These are phyloP conservation scores for Formicarius rufipectus DNA, from an alignment of 2,113 vertebrate genomes.

Conservation along the genomic window DNA sequence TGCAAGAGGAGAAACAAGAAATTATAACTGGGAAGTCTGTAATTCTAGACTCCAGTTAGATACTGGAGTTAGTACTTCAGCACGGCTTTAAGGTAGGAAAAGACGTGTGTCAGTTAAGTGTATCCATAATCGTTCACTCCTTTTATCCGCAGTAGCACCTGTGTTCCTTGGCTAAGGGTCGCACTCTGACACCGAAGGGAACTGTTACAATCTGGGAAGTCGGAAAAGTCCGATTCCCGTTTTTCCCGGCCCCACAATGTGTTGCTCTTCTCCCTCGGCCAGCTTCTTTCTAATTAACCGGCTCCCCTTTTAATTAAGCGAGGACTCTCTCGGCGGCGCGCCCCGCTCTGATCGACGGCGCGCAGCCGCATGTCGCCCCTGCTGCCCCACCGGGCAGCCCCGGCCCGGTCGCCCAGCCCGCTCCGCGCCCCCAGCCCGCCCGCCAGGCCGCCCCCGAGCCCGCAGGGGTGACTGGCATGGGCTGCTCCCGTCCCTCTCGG, in stretches of 20 bases:
- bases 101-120: background rate
- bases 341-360: background rate
- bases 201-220: background rate
- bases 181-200: background rate
- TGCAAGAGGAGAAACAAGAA: background rate
- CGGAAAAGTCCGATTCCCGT: background rate
- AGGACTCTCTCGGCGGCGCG: background rate
- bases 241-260: background rate
- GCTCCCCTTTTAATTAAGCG: background rate
- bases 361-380: background rate
- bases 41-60: background rate
- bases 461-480: background rate
- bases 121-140: background rate
- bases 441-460: background rate
- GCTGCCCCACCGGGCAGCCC: background rate
- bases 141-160: background rate
- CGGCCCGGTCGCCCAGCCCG: background rate
- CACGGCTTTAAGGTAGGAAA: background rate
- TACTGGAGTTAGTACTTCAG: background rate
- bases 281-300: background rate
- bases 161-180: background rate
- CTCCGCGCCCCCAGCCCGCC: background rate
- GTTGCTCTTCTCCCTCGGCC: background rate
- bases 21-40: background rate
- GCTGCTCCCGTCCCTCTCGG: background rate